Evolutionary conservation across 2,113 vertebrate genomes (phyloP), one percentile per base, ranked within the genome.

Genomic region (Anser brachyrhynchus): DNA sequence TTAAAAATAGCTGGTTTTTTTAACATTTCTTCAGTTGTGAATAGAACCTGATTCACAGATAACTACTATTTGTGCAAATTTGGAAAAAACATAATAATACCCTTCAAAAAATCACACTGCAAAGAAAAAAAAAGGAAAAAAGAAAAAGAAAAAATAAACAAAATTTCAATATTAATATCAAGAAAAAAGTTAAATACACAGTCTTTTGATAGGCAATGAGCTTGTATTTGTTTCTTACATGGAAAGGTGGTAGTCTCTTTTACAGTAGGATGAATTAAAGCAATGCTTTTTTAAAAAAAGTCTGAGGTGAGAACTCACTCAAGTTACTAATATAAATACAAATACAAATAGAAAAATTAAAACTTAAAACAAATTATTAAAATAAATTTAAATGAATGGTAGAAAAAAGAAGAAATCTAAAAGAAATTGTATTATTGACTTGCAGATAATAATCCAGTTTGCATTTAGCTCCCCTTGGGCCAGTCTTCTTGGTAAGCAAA

Each of bases 281-380:
- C 4, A 71, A 37, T 0, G 1, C 0, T 52, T 81, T 44, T 25
- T 2, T 6, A 22, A 22, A 3, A 23, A 81, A 90, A 58, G 13
- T 18, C 12, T 49, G 5, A 65, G 28, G 5, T 37, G 33, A 79
- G 16, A 77, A 55, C 1, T 62, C 25, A 23, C 10, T 66, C 35
- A 39, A 46, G 9, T 67, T 84, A 31, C 55, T 71, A 52, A 37
- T 52, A 71, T 37, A 71, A 51, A n/a, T n/a, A n/a, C 33, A n/a
- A 69, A 51, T 35, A 70, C n/a, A 25, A 8, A 52, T 7, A 51
- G 11, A 46, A 25, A 51, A 51, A 13, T 7, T 5, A 2, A 39
- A 54, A 58, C 44, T 62, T 55, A 51, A 64, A 65, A 70, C 35
- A 6, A 59, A 78, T 35, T 69, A 80, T 76, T 59, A 37, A 23